A percentile compares a stretch with the other conserved stretches of the same genome.
phyloP scores from a whole-genome alignment of 2,888 invertebrate species.

The Empis stercorea region DNA sequence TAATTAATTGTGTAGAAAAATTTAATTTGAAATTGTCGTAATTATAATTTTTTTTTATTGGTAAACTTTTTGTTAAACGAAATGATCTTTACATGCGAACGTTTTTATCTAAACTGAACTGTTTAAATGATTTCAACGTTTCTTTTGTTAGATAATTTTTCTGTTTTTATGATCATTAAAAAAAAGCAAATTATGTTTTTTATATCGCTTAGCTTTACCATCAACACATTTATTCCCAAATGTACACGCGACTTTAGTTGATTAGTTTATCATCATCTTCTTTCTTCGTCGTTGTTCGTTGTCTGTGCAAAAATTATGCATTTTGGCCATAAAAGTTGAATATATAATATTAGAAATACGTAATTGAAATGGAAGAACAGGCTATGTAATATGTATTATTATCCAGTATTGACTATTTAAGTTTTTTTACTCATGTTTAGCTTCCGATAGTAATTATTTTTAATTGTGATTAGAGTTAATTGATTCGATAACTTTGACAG shows the following conservation, averaged over 20 bases:
- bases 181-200: not conserved
- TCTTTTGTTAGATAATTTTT: slow-evolving; percentile 19
- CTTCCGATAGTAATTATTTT: too few relatives aligned
- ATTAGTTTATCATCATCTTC: slow-evolving; percentile 1
- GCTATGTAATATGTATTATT: too few relatives aligned
- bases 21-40: too few relatives aligned
- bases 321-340: not conserved
- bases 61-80: not conserved
- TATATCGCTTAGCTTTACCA: slow-evolving; percentile 12
- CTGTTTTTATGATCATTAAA: slow-evolving; percentile 6
- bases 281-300: not conserved
- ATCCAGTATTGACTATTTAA: too few relatives aligned
- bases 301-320: slow-evolving; percentile 2
- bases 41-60: not conserved
- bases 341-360: too few relatives aligned
- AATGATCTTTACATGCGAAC: slow-evolving; percentile 23
- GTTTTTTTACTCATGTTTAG: too few relatives aligned
- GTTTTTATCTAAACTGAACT: slow-evolving; percentile 25
- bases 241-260: not conserved
- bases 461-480: too few relatives aligned
- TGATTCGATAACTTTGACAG: too few relatives aligned
- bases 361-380: too few relatives aligned
- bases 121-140: slow-evolving; percentile 21
- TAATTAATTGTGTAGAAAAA: too few relatives aligned
- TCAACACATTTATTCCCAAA: not conserved